Conservation (phyloP, 2,113 vertebrate species). For the Sminthopsis crassicaudata region DNA sequence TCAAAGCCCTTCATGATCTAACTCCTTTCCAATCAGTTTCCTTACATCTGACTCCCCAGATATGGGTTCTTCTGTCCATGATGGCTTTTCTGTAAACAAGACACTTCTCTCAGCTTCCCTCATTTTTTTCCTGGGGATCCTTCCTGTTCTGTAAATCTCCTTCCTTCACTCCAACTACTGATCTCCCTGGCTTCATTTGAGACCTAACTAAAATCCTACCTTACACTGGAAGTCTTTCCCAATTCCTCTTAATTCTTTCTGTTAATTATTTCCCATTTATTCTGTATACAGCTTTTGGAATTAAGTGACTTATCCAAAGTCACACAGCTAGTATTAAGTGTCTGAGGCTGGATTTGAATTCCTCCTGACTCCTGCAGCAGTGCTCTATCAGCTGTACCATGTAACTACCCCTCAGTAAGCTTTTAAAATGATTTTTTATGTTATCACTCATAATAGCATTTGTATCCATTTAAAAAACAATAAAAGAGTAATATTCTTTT, state of each 20-base stretch:
- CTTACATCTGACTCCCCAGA: background rate
- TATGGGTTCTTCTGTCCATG: background rate
- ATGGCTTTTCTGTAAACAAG: background rate
- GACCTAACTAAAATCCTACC: background rate
- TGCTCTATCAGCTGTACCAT: no score
- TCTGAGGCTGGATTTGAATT: no score
- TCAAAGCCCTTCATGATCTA: background rate
- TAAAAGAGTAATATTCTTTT: background rate
- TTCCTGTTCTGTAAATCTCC: background rate
- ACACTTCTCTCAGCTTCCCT: background rate
- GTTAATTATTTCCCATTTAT: background rate
- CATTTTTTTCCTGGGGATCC: background rate
- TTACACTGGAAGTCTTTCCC: background rate
- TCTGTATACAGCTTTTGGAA: background rate
- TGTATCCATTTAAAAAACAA: background rate
- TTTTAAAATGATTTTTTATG: background rate
- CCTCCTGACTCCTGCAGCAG: no score
- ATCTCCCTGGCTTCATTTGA: background rate
- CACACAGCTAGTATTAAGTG: no score
- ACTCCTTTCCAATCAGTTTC: background rate
- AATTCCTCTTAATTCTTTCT: background rate
- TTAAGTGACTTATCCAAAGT: no score
- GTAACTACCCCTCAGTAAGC: background rate
- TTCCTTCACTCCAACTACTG: background rate
- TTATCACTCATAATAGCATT: background rate